These are phyloP conservation scores for Drosophila arizonae DNA, from an alignment of 1,140 invertebrate genomes.

Conservation along the genomic window DNA sequence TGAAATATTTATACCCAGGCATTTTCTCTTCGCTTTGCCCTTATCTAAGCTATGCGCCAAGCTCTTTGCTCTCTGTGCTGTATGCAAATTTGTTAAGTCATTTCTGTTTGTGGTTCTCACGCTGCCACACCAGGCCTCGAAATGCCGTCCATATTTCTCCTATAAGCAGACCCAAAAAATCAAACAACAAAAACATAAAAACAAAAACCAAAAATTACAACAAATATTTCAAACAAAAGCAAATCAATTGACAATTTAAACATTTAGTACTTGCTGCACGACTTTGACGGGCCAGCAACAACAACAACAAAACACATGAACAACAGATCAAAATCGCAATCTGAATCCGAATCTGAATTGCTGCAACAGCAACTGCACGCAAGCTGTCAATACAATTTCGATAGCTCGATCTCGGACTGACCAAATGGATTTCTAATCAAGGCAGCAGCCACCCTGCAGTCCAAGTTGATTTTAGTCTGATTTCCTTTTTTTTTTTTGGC, in stretches of 20 bases:
- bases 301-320: conserved; percentile 28
- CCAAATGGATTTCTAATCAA: conserved; percentile 23
- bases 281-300: conserved; percentile 45
- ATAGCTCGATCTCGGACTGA: conserved; percentile 24
- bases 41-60: conserved; percentile 72
- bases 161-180: conserved; percentile 6
- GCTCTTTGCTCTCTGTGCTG: conserved; percentile 25
- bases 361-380: conserved; percentile 33
- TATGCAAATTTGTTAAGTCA: conserved; percentile 80
- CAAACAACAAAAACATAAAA: conserved; percentile 15
- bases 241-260: conserved; percentile 74
- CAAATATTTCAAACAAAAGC: conserved; percentile 38
- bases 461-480: conserved; percentile 1
- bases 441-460: conserved; percentile 8
- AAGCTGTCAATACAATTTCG: conserved; percentile 40
- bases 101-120: conserved; percentile 78
- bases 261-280: conserved; percentile 70
- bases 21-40: conserved; percentile 70
- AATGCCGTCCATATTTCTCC: conserved; percentile 47
- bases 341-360: conserved; percentile 18
- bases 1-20: conserved; percentile 70
- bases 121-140: conserved; percentile 58
- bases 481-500: conserved; percentile 22
- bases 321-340: conserved; percentile 42
- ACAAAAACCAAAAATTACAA: conserved; percentile 4